A percentile compares a stretch with the other conserved stretches of the same genome.
phyloP scores from a whole-genome alignment of 2,888 invertebrate species.

The Hemicrepidius hirtus region DNA sequence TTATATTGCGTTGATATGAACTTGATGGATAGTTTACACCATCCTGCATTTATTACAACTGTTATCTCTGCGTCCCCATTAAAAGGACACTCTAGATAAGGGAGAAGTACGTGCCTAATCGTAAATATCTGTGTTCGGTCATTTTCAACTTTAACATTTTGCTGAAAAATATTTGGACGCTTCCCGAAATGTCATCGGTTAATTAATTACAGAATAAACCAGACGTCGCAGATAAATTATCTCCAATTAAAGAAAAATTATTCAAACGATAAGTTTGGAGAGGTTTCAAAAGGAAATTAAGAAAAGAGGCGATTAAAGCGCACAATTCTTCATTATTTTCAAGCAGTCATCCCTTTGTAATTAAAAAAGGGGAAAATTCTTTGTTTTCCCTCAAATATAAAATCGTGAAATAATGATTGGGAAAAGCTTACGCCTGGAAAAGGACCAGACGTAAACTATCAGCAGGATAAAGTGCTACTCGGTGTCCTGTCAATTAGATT shows the following conservation, averaged over 20 bases:
- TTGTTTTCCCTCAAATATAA: conserved; percentile 26
- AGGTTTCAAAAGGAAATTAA: conserved; percentile 23
- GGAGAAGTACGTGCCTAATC: neutral
- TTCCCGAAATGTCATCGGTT: neutral
- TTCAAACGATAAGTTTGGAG: conserved; percentile 22
- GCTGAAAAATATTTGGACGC: neutral
- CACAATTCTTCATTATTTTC: conserved; percentile 26
- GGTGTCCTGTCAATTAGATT: conserved; percentile 16
- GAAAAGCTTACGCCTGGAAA: neutral
- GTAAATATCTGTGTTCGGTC: neutral
- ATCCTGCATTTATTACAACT: conserved; percentile 30
- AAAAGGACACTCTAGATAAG: conserved; percentile 11
- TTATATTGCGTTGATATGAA: conserved; percentile 26
- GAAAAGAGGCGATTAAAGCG: conserved; percentile 15
- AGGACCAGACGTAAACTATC: neutral
- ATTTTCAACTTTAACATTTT: neutral
- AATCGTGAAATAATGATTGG: conserved; percentile 1
- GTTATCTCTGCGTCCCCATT: conserved; percentile 17
- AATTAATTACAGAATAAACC: conserved; percentile 18
- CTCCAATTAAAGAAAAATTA: conserved; percentile 26
- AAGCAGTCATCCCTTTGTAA: conserved; percentile 20
- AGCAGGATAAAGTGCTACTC: conserved; percentile 6
- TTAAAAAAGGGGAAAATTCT: conserved; percentile 16
- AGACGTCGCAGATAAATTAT: neutral
- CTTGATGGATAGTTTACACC: conserved; percentile 36